phyloP scores from a whole-genome alignment of 2,888 invertebrate genomes.

The Tigriopus californicus region DNA sequence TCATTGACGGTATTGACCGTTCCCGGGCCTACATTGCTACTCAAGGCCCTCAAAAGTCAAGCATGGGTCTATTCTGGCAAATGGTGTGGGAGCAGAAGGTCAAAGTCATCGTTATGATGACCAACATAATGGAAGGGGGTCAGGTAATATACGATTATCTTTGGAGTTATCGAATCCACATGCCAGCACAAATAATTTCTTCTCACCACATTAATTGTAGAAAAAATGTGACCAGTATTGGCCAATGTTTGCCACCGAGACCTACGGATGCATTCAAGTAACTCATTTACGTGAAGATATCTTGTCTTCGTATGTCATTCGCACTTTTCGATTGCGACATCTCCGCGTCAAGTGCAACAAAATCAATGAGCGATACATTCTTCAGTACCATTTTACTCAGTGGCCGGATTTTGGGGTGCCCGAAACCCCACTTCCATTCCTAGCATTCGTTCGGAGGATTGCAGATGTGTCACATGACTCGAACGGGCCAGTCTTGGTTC shows the following conservation, averaged over 20 bases:
- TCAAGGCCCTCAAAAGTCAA: slow-evolving; percentile 59
- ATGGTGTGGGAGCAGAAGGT: slow-evolving; percentile 96
- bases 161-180: neutral
- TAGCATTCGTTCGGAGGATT: slow-evolving; percentile 81
- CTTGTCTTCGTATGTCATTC: slow-evolving; percentile 14
- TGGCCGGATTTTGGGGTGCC: slow-evolving; percentile 97
- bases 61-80: slow-evolving; percentile 82
- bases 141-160: slow-evolving; percentile 21
- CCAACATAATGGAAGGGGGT: slow-evolving; percentile 82
- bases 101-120: slow-evolving; percentile 89
- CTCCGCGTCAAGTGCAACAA: slow-evolving; percentile 23
- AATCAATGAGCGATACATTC: slow-evolving; percentile 22
- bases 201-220: slow-evolving; percentile 28
- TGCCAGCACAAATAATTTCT: neutral
- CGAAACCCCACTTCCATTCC: slow-evolving; percentile 74
- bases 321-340: slow-evolving; percentile 53
- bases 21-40: slow-evolving; percentile 62
- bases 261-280: slow-evolving; percentile 74
- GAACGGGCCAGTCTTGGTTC: slow-evolving; percentile 79
- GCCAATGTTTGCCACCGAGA: slow-evolving; percentile 76
- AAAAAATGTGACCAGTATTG: slow-evolving; percentile 97
- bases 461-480: slow-evolving; percentile 50
- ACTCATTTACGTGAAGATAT: slow-evolving; percentile 60
- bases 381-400: slow-evolving; percentile 91
- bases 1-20: slow-evolving; percentile 71